Evolutionary conservation across 2,888 invertebrate species (phyloP), one percentile per base, ranked within the genome.

Genomic region (Hyles lineata): DNA sequence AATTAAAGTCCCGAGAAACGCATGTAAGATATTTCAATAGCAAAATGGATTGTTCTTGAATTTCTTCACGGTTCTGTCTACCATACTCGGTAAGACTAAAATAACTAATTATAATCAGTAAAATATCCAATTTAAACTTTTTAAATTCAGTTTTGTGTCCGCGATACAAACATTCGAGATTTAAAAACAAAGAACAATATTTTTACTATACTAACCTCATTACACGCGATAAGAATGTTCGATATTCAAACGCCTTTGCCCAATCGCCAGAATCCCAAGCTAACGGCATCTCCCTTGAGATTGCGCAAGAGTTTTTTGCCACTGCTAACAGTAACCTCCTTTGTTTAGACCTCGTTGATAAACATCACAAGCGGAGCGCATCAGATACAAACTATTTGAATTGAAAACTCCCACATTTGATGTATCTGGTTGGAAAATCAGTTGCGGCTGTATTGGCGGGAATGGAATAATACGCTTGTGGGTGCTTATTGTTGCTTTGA

Each of bases 221-320:
- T 43, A 43, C 43, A 43, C 55, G 19, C n/a, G 55, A 55, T 55
- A 55, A 17, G 8, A 55, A 55, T 19, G n/a, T 55, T n/a, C 17
- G 55, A n/a, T 55, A 55, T 55, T n/a, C n/a, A 55, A 55, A 55
- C 6, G 55, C 19, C 43, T 43, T 43, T 43, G 55, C n/a, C n/a
- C 55, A 55, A 55, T 61, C 29, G 25, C 25, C 43, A 67, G 55
- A 55, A n/a, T 50, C 50, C 23, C 43, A 63, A 63, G 72, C 76
- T 85, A 88, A 87, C 89, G 88, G 89, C 80, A 78, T 76, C 55
- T 81, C 81, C 78, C 78, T 79, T 71, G 50, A 50, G 76, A 80
- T 90, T 90, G 87, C 87, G 89, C 86, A 90, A 89, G 83, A 77
- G 62, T 82, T 89, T 89, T 89, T 87, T 87, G 86, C 88, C 82